These are phyloP conservation scores for Ageneiosus marmoratus DNA, from an alignment of 2,113 vertebrate species.

Conservation along the genomic window DNA sequence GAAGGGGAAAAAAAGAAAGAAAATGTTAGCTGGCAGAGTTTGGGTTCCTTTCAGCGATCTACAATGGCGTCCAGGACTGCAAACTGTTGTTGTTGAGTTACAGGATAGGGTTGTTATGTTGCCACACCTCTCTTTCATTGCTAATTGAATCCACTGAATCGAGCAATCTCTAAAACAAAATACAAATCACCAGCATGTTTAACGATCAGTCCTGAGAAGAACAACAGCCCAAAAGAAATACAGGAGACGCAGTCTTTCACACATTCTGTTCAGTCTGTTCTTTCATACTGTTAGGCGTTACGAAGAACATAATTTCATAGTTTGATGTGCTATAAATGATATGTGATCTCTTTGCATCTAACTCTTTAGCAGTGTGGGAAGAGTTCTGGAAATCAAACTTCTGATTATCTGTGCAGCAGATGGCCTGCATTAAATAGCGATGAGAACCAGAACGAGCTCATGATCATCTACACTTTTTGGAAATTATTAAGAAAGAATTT, in stretches of 20 bases:
- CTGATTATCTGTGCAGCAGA: slow-evolving; percentile 36
- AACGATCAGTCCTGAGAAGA: slow-evolving; percentile 46
- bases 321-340: slow-evolving; percentile 9
- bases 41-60: slow-evolving; percentile 34
- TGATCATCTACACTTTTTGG: slow-evolving; percentile 21
- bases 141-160: slow-evolving; percentile 72
- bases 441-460: neutral
- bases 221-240: slow-evolving; percentile 55
- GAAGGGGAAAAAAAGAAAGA: slow-evolving; percentile 33
- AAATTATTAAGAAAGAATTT: neutral
- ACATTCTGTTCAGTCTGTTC: slow-evolving; percentile 54
- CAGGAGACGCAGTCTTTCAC: slow-evolving; percentile 18
- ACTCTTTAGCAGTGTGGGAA: slow-evolving; percentile 18
- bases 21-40: slow-evolving; percentile 49
- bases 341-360: neutral
- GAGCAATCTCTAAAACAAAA: slow-evolving; percentile 58
- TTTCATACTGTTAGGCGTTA: slow-evolving; percentile 55
- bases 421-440: slow-evolving; percentile 38
- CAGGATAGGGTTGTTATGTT: slow-evolving; percentile 56
- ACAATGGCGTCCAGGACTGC: slow-evolving; percentile 33
- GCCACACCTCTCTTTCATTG: slow-evolving; percentile 59
- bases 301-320: slow-evolving; percentile 48
- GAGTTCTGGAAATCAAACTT: slow-evolving; percentile 26
- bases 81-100: slow-evolving; percentile 49
- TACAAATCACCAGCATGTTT: slow-evolving; percentile 62